Conservation (phyloP, 30 jellyfish, hydroid and myxozoan species). For the Chrysaora quinquecirrha region DNA sequence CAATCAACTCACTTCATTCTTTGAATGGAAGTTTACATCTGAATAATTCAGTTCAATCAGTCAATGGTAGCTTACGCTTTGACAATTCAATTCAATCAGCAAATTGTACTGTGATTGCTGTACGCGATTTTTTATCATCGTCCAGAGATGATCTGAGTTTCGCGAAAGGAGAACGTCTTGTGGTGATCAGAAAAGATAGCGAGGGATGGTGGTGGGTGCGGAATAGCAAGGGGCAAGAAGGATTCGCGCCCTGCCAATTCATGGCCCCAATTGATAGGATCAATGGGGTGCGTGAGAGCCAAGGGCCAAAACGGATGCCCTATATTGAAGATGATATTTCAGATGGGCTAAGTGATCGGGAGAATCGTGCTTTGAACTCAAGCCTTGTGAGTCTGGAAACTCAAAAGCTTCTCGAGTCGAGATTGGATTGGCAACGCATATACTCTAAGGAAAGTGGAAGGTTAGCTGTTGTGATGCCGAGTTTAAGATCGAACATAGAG, state of each 20-base stretch:
- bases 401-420: background rate
- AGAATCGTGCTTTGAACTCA: background rate
- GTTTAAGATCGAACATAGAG: background rate
- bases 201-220: constrained; percentile 72
- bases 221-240: constrained; percentile 47
- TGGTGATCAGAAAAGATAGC: constrained; percentile 32
- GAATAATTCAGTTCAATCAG: background rate
- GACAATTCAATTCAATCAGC: background rate
- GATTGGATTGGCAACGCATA: background rate
- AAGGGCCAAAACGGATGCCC: background rate
- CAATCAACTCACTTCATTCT: background rate
- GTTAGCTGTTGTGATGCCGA: constrained; percentile 4
- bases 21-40: background rate
- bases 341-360: background rate
- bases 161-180: constrained; percentile 58
- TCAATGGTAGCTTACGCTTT: background rate
- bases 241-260: constrained; percentile 48
- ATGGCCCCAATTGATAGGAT: background rate
- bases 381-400: background rate
- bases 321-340: background rate
- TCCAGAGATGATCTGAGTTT: constrained; percentile 38
- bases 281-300: background rate
- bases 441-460: background rate
- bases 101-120: constrained; percentile 31
- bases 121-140: constrained; percentile 31